Evolutionary conservation across 2,888 invertebrate species (phyloP), one percentile per base, ranked within the genome.

Genomic region (Scaptomyza cyrtandrae): DNA sequence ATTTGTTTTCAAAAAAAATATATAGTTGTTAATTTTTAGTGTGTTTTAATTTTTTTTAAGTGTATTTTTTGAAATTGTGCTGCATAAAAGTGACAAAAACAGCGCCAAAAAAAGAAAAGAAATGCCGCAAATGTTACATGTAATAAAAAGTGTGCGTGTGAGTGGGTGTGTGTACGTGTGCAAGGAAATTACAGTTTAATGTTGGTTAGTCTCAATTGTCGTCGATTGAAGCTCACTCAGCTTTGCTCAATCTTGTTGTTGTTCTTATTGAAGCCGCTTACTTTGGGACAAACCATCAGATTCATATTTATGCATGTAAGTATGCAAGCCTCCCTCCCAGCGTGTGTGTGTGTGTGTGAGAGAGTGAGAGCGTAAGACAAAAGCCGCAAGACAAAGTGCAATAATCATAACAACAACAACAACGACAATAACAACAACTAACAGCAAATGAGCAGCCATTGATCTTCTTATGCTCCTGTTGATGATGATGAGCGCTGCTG

Each of bases 181-280:
- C 75, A 88, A 82, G 82, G 88, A 87, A 83, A 86, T 83, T 87
- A 82, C 55, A 87, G 83, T 87, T 83, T 87, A 83, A 82, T 83
- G 80, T 76, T 87, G 82, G 80, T 83, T 83, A 87, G 82, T 82
- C 74, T 86, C 82, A 83, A 87, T 83, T 83, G 82, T 59, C 82
- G 83, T 45, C 85, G 87, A 81, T 81, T 81, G 87, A 81, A 84
- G 85, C 62, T 33, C 72, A 68, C 62, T 33, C 72, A 68, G 70
- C 66, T 65, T 53, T n/a, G 35, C 37, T 10, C 43, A 14, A 33
- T 31, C 49, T 49, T 53, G 61, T 49, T 60, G 66, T 39, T 67
- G 62, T 45, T 73, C 58, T 54, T 63, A 64, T 39, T 67, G 62
- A 35, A 70, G 37, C 11, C 14, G 49, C 69, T 61, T 55, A 45